A percentile compares a stretch with the other conserved stretches of the same genome.
Conservation (phyloP, 2,113 vertebrate species). For the Prunella fulvescens region DNA sequence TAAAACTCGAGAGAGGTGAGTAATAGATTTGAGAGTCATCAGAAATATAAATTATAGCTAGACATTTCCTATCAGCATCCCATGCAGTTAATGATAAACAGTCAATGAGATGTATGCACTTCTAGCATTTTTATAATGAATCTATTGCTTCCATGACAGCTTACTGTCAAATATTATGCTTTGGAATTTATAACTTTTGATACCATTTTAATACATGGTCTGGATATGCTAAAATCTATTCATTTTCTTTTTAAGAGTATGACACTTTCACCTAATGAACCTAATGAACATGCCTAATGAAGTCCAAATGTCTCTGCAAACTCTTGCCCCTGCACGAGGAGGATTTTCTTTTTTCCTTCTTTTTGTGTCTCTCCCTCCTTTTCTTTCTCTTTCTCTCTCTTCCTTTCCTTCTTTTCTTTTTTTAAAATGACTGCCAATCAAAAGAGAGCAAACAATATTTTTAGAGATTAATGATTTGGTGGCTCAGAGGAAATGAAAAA, state of each 20-base stretch:
- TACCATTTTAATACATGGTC: constrained; percentile 67
- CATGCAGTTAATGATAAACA: constrained; percentile 78
- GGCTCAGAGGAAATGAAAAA: background rate
- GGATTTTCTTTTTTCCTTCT: background rate
- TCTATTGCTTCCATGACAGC: constrained; percentile 74
- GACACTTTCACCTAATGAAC: background rate
- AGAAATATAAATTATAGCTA: constrained; percentile 80
- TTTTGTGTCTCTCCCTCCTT: background rate
- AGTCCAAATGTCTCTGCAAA: background rate
- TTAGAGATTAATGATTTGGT: background rate
- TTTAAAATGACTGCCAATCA: background rate
- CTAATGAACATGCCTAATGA: background rate
- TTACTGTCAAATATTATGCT: constrained; percentile 74
- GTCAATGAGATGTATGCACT: constrained; percentile 77
- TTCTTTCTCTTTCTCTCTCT: background rate
- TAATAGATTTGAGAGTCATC: constrained; percentile 77
- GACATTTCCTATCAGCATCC: constrained; percentile 75
- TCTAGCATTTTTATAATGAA: constrained; percentile 78
- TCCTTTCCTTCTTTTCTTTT: background rate
- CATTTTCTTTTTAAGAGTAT: constrained; percentile 5
- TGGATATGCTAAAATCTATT: constrained; percentile 58
- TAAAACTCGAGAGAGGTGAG: constrained; percentile 74
- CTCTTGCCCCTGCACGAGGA: background rate
- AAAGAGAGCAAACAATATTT: background rate
- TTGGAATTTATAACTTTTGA: constrained; percentile 75